A percentile compares a stretch with the other conserved stretches of the same genome.
Conservation (phyloP, 2,888 invertebrate genomes). For the Lithophane ornitopus region DNA sequence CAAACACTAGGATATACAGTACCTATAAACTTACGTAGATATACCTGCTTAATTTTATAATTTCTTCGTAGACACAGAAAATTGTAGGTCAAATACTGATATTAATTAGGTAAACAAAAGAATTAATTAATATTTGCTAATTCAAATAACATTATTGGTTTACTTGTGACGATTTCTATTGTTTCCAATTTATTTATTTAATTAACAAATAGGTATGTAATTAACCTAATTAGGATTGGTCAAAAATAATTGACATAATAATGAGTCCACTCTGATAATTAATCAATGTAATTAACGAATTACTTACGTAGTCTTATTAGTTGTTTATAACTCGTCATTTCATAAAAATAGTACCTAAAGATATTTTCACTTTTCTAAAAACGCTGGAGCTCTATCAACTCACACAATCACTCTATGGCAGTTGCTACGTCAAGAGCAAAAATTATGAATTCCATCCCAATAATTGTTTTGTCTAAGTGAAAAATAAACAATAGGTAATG, state of each 20-base stretch:
- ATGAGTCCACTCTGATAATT: not conserved
- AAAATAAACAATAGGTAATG: conserved; percentile 11
- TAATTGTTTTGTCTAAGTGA: not conserved
- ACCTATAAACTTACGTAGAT: not conserved
- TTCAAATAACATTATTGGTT: conserved; percentile 42
- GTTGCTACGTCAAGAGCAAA: not conserved
- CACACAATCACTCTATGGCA: not conserved
- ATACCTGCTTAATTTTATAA: not conserved
- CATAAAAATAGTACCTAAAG: not conserved
- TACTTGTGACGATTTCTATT: conserved; percentile 49
- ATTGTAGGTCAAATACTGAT: conserved; percentile 39
- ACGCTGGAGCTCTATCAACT: not conserved
- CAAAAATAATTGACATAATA: not conserved
- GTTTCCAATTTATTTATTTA: conserved; percentile 41
- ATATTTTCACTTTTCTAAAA: not conserved
- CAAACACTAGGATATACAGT: conserved; percentile 6
- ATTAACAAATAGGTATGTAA: conserved; percentile 19
- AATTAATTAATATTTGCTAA: conserved; percentile 41
- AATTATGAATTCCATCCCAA: not conserved
- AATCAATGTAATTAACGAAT: not conserved
- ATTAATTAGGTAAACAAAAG: conserved; percentile 44
- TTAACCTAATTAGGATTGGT: conserved; percentile 32
- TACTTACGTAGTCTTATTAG: not conserved
- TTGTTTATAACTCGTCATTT: not conserved
- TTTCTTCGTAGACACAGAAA: not conserved